Percentiles rank a stretch among this genome's conserved stretches.
Conservation (phyloP, 2,113 vertebrate genomes). For the Rissa tridactyla region DNA sequence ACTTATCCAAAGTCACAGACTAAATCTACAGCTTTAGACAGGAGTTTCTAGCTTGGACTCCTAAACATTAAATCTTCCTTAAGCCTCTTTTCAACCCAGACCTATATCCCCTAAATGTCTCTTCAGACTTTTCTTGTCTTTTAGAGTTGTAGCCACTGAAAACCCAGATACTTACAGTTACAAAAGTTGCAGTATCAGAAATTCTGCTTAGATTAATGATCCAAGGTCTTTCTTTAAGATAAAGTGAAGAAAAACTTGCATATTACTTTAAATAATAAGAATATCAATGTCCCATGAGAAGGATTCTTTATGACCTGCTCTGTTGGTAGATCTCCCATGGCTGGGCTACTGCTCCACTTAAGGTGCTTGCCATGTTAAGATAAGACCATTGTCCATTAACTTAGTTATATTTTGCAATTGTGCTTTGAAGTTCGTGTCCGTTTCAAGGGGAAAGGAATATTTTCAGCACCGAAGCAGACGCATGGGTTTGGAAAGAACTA, state of each 20-base stretch:
- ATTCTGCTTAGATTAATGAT: not conserved
- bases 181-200: not conserved
- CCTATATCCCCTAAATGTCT: not conserved
- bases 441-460: not conserved
- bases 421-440: not conserved
- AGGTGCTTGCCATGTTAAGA: not conserved
- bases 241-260: not conserved
- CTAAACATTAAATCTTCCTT: not conserved
- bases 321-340: not conserved
- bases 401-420: not conserved
- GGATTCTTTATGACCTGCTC: not conserved
- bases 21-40: not conserved
- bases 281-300: not conserved
- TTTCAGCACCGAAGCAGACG: not conserved
- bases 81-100: not conserved
- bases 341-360: not conserved
- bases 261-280: not conserved
- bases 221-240: not conserved
- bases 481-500: not conserved
- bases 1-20: not conserved
- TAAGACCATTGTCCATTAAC: not conserved
- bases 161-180: not conserved
- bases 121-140: not conserved
- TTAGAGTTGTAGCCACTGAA: not conserved
- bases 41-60: not conserved